These are phyloP conservation scores for Hartigia nigra DNA, from an alignment of 2,888 invertebrate species.

Conservation along the genomic window DNA sequence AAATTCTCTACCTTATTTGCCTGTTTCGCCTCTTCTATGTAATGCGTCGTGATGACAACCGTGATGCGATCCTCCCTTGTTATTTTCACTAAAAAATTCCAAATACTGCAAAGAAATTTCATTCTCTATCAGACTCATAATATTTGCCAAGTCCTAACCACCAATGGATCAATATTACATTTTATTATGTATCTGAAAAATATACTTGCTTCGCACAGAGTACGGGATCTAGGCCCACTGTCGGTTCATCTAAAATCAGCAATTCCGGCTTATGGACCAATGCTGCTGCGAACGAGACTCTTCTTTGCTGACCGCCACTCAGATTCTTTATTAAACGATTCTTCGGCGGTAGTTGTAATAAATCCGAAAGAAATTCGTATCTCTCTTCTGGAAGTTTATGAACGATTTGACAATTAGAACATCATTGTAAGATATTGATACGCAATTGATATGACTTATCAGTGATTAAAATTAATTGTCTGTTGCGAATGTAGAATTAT, in stretches of 20 bases:
- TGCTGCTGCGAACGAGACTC: conserved; percentile 90
- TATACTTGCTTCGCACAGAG: conserved; percentile 79
- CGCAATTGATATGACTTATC: too few species aligned
- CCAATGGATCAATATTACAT: background rate
- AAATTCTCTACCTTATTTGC: conserved; percentile 75
- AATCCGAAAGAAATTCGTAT: conserved; percentile 75
- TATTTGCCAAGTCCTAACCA: background rate
- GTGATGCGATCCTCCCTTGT: conserved; percentile 78
- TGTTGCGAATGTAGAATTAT: too few species aligned
- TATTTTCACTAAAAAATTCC: conserved; percentile 84
- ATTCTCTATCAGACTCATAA: background rate
- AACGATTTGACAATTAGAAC: background rate
- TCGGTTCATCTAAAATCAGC: conserved; percentile 91
- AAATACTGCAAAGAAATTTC: conserved; percentile 75
- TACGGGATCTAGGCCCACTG: conserved; percentile 93
- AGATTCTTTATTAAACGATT: conserved; percentile 75
- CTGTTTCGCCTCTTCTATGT: conserved; percentile 91
- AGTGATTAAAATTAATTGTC: too few species aligned
- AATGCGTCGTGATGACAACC: conserved; percentile 93
- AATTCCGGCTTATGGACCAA: conserved; percentile 89
- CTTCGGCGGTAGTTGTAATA: conserved; percentile 82
- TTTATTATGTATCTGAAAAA: conserved; percentile 18
- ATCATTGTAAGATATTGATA: background rate
- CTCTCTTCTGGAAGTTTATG: conserved; percentile 66
- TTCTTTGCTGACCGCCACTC: conserved; percentile 91